Evolutionary conservation across 2,888 invertebrate species (phyloP).

Genomic region (Busseola fusca): DNA sequence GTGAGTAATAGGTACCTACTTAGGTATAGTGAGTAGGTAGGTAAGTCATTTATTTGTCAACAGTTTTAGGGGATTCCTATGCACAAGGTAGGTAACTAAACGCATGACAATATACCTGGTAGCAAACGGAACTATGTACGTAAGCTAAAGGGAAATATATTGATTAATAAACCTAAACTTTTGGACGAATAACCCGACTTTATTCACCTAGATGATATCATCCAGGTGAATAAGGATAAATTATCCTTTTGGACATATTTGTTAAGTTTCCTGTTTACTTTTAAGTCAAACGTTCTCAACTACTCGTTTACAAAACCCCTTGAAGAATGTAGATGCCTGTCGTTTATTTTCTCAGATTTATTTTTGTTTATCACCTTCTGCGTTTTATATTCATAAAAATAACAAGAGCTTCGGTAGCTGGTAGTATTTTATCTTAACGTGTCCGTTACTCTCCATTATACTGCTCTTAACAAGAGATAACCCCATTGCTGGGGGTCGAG

Average conservation of each 20-base stretch:
- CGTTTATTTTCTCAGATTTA: constrained; percentile 4
- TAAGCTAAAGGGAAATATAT: neutral
- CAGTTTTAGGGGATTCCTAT: neutral
- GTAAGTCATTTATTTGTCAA: constrained; percentile 4
- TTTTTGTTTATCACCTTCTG: constrained; percentile 20
- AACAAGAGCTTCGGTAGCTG: constrained; percentile 41
- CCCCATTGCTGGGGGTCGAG: constrained; percentile 78
- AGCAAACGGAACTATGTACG: neutral
- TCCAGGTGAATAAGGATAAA: neutral
- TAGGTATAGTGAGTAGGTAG: neutral
- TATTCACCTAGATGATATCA: neutral
- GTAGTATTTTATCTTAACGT: constrained; percentile 63
- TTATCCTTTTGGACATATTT: neutral
- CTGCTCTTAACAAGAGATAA: constrained; percentile 76
- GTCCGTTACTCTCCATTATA: constrained; percentile 69
- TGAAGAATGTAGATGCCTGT: neutral
- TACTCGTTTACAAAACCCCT: neutral
- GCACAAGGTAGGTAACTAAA: neutral
- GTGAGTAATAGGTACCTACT: neutral
- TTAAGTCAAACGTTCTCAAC: neutral
- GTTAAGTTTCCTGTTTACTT: constrained; percentile 1
- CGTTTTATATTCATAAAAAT: constrained; percentile 35
- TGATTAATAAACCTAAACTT: neutral
- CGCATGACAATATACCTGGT: neutral
- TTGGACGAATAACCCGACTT: neutral